phyloP scores from a whole-genome alignment of 2,888 invertebrate species.

The Herminia tarsipennalis region DNA sequence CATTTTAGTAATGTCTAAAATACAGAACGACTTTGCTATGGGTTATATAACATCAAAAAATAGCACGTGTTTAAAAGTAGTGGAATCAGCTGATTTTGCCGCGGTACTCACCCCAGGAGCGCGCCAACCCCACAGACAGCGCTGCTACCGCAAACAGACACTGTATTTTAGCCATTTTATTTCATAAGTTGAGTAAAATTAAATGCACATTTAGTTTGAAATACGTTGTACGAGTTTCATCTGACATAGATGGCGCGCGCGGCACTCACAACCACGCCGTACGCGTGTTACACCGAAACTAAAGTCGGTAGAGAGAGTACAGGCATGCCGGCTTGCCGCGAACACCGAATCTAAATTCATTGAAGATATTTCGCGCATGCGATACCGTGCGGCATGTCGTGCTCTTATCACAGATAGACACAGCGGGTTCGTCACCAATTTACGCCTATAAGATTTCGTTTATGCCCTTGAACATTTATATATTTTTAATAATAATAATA shows the following conservation, averaged over 20 bases:
- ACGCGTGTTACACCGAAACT: constrained; percentile 72
- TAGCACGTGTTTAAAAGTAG: constrained; percentile 68
- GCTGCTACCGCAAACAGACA: constrained; percentile 64
- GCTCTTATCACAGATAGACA: constrained; percentile 56
- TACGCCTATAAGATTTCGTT: constrained; percentile 6
- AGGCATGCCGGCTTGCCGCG: constrained; percentile 51
- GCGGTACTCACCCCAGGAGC: constrained; percentile 76
- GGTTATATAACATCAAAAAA: constrained; percentile 74
- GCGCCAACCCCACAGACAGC: constrained; percentile 60
- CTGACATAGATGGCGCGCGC: constrained; percentile 62
- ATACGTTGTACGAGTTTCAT: constrained; percentile 69
- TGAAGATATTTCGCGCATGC: constrained; percentile 70
- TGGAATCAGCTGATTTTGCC: constrained; percentile 73
- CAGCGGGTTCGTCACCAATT: constrained; percentile 9
- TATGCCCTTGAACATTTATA: constrained; percentile 8
- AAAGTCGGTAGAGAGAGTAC: constrained; percentile 11
- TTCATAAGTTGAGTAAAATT: constrained; percentile 67
- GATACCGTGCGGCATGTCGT: constrained; percentile 33
- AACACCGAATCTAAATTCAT: constrained; percentile 64
- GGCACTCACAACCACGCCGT: constrained; percentile 64
- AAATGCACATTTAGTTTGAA: constrained; percentile 70
- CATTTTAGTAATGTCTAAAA: constrained; percentile 16
- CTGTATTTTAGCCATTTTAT: constrained; percentile 75
- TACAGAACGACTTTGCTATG: constrained; percentile 8
- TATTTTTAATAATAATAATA: constrained; percentile 13